A percentile compares a stretch with the other conserved stretches of the same genome.
Conservation (phyloP, 2,113 vertebrate species). For the Abramis brama region DNA sequence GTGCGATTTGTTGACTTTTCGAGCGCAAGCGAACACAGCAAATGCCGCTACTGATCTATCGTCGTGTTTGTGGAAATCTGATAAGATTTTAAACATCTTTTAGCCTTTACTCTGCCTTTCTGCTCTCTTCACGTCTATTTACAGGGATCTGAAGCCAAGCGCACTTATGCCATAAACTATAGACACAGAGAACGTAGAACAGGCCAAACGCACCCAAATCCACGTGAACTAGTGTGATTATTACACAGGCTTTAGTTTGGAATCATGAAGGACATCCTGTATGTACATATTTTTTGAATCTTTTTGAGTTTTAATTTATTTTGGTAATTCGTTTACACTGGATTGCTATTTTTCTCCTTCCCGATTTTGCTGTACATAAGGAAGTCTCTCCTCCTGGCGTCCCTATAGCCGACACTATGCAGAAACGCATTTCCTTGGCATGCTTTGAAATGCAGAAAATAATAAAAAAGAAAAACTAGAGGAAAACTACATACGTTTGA, state of each 20-base stretch:
- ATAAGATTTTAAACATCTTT: too few relatives aligned
- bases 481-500: constrained; percentile 71
- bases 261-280: not conserved
- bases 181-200: not conserved
- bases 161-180: not conserved
- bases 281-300: constrained; percentile 47
- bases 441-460: constrained; percentile 83
- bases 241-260: not conserved
- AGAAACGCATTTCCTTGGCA: constrained; percentile 79
- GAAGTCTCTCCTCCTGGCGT: constrained; percentile 72
- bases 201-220: constrained; percentile 15
- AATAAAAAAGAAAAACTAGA: constrained; percentile 67
- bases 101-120: constrained; percentile 17
- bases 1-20: too few relatives aligned
- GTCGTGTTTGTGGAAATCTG: too few relatives aligned
- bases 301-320: constrained; percentile 52
- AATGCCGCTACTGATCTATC: too few relatives aligned
- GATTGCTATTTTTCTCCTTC: constrained; percentile 55
- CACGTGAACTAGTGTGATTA: not conserved
- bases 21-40: too few relatives aligned
- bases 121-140: constrained; percentile 19
- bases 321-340: constrained; percentile 53
- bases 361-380: constrained; percentile 71
- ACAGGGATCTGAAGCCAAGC: constrained; percentile 38
- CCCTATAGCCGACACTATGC: constrained; percentile 82